phyloP scores from a whole-genome alignment of 1,140 invertebrate genomes.

The Neodiprion pinetum region DNA sequence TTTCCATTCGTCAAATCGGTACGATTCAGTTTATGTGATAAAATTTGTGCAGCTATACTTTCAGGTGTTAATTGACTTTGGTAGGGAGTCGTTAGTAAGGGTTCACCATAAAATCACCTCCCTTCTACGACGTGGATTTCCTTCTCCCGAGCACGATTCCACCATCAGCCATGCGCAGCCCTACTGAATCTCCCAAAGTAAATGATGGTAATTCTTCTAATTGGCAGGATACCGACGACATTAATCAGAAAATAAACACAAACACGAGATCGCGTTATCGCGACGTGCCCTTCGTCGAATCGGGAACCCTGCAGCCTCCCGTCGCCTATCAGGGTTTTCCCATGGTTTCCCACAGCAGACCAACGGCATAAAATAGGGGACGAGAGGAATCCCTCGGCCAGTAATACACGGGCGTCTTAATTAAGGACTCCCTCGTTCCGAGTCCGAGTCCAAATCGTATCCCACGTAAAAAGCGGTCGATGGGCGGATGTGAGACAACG shows the following conservation, averaged over 20 bases:
- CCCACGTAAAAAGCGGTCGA: too few relatives aligned
- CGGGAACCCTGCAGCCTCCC: slow-evolving; percentile 15
- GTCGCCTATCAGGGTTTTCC: background rate
- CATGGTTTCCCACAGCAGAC: background rate
- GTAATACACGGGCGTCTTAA: slow-evolving; percentile 40
- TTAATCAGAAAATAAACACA: slow-evolving; percentile 52
- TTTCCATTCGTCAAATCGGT: too few relatives aligned
- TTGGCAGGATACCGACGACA: slow-evolving; percentile 38
- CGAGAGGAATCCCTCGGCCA: slow-evolving; percentile 27
- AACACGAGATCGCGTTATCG: slow-evolving; percentile 42
- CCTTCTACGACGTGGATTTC: too few relatives aligned
- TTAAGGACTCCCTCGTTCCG: slow-evolving; percentile 30
- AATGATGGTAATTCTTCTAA: slow-evolving; percentile 7
- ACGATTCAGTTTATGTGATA: too few relatives aligned
- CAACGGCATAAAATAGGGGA: background rate
- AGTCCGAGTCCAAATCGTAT: background rate
- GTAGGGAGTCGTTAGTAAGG: too few relatives aligned
- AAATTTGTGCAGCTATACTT: too few relatives aligned
- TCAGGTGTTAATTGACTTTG: too few relatives aligned
- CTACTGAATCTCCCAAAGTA: background rate
- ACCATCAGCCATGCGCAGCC: too few relatives aligned
- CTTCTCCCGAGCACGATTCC: too few relatives aligned
- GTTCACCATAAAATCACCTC: too few relatives aligned
- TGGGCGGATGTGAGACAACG: too few relatives aligned
- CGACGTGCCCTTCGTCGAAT: slow-evolving; percentile 32